Base-by-base conservation (phyloP, 2,888 invertebrate genomes). In the Harpalus rubripes region DNA sequence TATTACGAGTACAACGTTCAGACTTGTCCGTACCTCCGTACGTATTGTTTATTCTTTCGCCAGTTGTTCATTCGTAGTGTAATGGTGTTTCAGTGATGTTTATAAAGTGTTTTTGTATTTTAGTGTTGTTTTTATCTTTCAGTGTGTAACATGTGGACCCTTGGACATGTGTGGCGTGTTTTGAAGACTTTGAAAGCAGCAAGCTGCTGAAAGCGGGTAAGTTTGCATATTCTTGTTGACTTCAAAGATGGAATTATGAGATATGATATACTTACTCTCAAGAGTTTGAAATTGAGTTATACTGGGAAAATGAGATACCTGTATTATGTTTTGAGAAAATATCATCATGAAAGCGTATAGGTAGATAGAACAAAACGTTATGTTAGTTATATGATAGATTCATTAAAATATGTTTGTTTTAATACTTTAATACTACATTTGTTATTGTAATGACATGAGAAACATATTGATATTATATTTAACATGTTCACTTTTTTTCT, bases 151-250 rank as follows among this genome's bases (percentile, higher is more conserved):
- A 52, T 52, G 4, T 52, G 44, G 44, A 52, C 44, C 10, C 44
- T 52, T 12, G 10, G 12, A 52, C 8, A 52, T 52, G 3, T 52
- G 44, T 12, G 10, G 44, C 10, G 44, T 52, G 44, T 52, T 10
- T 12, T 12, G 44, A 52, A 52, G 44, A 52, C 44, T 52, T 32
- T 4, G 44, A 12, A 12, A 52, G 44, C 12, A 52, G 44, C 8
- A 5, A 52, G 44, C 8, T 10, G 44, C 32, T 32, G 32, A 32
- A 32, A 5, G 6, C 32, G 44, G 44, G 44, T 52, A 52, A 52
- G 44, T 52, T 52, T 52, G 4, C 44, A 52, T 52, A 52, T 52
- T 52, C 44, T 52, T 52, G 44, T 52, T 52, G 44, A 52, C 44
- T 52, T 52, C 44, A 52, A 52, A 52, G 44, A 32, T 52, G 44